Evolutionary conservation across 2,888 invertebrate species (phyloP).

Genomic region (Hermaeophaga mercurialis): DNA sequence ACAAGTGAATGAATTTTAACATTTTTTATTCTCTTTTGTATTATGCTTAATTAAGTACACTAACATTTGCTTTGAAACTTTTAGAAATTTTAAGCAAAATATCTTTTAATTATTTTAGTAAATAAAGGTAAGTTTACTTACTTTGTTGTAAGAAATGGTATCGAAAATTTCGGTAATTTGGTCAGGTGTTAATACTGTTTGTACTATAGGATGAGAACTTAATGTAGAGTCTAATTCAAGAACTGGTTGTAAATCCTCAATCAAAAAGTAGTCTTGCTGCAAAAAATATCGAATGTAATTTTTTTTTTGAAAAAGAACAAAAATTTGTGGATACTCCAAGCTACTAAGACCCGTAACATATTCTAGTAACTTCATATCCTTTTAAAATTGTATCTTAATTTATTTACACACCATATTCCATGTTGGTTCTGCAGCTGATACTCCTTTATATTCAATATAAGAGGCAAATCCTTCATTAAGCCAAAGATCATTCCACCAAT

Average conservation of each 20-base stretch:
- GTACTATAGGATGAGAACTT: slow-evolving; percentile 89
- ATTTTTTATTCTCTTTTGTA: too few species aligned
- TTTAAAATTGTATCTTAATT: too few species aligned
- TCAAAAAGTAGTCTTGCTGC: slow-evolving; percentile 78
- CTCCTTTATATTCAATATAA: slow-evolving; percentile 84
- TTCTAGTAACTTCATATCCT: too few species aligned
- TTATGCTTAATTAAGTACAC: too few species aligned
- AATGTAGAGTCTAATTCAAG: slow-evolving; percentile 76
- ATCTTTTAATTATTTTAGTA: too few species aligned
- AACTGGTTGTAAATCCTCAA: slow-evolving; percentile 73
- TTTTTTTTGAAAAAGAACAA: too few species aligned
- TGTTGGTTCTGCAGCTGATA: slow-evolving; percentile 70
- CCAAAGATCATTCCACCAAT: slow-evolving; percentile 94
- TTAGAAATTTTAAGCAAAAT: too few species aligned
- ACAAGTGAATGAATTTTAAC: too few species aligned
- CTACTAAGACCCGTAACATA: too few species aligned
- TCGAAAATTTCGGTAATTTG: slow-evolving; percentile 93
- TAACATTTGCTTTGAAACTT: too few species aligned
- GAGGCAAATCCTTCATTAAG: slow-evolving; percentile 93
- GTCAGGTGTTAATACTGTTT: slow-evolving; percentile 81
- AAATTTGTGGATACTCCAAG: too few species aligned
- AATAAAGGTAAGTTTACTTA: too few species aligned
- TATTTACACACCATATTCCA: slow-evolving; percentile 75
- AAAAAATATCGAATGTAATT: slow-evolving; percentile 46
- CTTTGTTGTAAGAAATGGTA: slow-evolving; percentile 88